These are phyloP conservation scores for Xiphorhynchus erythropygius DNA, from an alignment of 2,797 vertebrate genomes.

Conservation along the genomic window DNA sequence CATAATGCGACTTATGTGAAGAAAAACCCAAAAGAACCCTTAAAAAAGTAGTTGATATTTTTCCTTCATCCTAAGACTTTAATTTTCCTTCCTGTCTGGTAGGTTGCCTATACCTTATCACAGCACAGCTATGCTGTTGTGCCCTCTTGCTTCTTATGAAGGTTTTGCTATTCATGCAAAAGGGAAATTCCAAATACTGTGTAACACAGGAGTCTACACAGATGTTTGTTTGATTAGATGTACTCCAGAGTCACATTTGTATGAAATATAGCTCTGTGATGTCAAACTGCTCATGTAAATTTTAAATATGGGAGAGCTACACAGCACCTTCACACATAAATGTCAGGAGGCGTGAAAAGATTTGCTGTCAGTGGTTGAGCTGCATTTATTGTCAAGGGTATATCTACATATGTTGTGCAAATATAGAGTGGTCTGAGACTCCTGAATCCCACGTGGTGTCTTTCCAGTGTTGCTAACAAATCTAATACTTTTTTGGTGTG, in stretches of 20 bases:
- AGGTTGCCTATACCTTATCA: neutral
- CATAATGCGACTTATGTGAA: neutral
- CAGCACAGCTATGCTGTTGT: neutral
- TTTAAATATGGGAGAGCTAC: neutral
- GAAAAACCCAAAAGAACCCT: neutral
- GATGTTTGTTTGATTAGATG: neutral
- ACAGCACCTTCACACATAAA: neutral
- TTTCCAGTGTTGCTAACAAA: conserved; percentile 6
- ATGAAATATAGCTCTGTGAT: neutral
- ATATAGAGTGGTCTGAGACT: neutral
- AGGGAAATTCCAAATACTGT: neutral
- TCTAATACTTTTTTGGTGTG: neutral
- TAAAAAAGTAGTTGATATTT: neutral
- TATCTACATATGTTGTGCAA: neutral
- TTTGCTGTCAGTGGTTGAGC: neutral
- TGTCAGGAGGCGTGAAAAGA: neutral
- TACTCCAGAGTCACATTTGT: neutral
- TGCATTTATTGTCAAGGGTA: neutral
- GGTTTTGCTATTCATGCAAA: neutral
- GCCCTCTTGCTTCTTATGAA: neutral
- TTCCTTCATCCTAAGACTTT: neutral
- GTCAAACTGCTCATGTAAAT: neutral
- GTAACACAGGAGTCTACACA: neutral
- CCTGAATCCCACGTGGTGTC: neutral
- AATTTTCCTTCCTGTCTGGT: neutral